Base-by-base conservation (phyloP, 1,140 invertebrate genomes). In the Batillaria attramentaria region DNA sequence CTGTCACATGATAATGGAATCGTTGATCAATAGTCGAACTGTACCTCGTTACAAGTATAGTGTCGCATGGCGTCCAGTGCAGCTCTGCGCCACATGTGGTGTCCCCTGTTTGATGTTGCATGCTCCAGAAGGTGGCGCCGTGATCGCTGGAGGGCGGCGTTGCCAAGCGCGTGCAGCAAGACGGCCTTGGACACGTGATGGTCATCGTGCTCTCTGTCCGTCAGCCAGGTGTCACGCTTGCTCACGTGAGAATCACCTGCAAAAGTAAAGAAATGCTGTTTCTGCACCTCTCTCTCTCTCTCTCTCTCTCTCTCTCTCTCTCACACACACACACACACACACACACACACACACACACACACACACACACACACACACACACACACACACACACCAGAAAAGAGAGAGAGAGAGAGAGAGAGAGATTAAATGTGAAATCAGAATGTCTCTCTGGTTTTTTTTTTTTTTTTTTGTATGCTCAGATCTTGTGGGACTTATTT, bases 1-100 rank as follows among this genome's bases (percentile, higher is more conserved):
- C n/a, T n/a, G n/a, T n/a, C n/a, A n/a, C n/a, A n/a, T n/a, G n/a
- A n/a, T n/a, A n/a, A n/a, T n/a, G n/a, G n/a, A n/a, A n/a, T n/a
- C n/a, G n/a, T n/a, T n/a, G n/a, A n/a, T n/a, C n/a, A n/a, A n/a
- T n/a, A n/a, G n/a, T n/a, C n/a, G n/a, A n/a, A n/a, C n/a, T 37
- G 37, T 78, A 84, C 83, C 79, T 84, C 54, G 18, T 79, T 75
- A 62, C 83, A 84, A 4, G 60, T 81, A 72, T 65, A 84, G 46
- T 78, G 75, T 46, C 83, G 79, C 13, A 84, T 70, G 42, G 79
- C 78, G n/a, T 77, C 72, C 3, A 77, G 50, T 28, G 81, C 83
- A 16, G 83, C 74, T 43, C 83, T 46, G 54, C 81, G 73, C 75
- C 80, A 74, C 43, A 73, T 43, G 4, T 78, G 77, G 35, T 77